Evolutionary conservation across 2,113 vertebrate genomes (phyloP).

Genomic region (Indicator indicator): DNA sequence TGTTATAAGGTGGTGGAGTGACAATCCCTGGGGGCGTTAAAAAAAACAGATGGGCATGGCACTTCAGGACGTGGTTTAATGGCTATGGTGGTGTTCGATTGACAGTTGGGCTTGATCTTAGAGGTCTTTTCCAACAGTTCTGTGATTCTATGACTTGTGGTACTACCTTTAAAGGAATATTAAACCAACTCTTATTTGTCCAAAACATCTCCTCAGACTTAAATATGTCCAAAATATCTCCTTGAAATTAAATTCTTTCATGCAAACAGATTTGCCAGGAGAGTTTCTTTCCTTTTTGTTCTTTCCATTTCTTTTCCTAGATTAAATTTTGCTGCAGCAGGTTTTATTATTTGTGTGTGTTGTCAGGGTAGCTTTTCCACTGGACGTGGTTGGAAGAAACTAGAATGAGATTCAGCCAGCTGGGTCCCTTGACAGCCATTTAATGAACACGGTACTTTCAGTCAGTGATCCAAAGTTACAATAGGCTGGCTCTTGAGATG

Average conservation of each 20-base stretch:
- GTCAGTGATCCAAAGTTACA: neutral
- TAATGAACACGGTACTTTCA: neutral
- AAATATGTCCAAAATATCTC: neutral
- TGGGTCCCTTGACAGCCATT: neutral
- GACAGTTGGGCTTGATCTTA: too few species aligned
- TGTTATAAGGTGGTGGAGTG: neutral
- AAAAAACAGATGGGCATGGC: too few species aligned
- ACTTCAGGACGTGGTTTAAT: too few species aligned
- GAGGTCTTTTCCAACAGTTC: too few species aligned
- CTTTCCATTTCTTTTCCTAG: neutral
- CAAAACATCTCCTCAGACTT: neutral
- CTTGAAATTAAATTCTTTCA: neutral
- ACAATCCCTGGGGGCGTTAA: too few species aligned
- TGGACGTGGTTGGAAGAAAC: neutral
- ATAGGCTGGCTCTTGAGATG: neutral
- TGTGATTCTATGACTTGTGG: too few species aligned
- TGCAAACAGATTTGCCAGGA: neutral
- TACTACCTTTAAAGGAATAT: neutral
- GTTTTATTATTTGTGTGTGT: neutral
- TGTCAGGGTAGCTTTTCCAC: neutral
- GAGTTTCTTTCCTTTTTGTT: neutral
- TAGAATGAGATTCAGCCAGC: neutral
- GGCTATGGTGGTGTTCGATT: too few species aligned
- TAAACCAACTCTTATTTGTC: too few species aligned
- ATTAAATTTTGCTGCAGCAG: neutral